Evolutionary conservation across 2,113 vertebrate genomes (phyloP).

Genomic region (western clawed frog (Xenopus tropicalis)): UCB_Xtro_10.0 CM004448.2:112591001-112591500

Average conservation of each 20-base stretch:
- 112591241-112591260: too few species aligned
- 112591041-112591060: background rate
- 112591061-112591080: background rate
- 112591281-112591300: background rate
- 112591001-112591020: slow-evolving; percentile 1
- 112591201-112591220: too few species aligned
- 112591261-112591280: background rate
- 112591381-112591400: slow-evolving; percentile 6
- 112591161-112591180: too few species aligned
- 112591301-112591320: background rate
- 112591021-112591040: background rate
- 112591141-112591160: too few species aligned
- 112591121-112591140: too few species aligned
- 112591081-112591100: background rate
- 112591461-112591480: background rate
- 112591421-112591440: background rate
- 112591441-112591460: slow-evolving; percentile 1
- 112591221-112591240: too few species aligned
- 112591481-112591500: background rate
- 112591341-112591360: slow-evolving; percentile 28
- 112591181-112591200: too few species aligned
- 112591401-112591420: background rate
- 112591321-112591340: slow-evolving; percentile 14
- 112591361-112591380: slow-evolving; percentile 2
- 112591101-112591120: background rate